Percentiles rank a stretch among this genome's conserved stretches.
Conservation (phyloP, 2,797 vertebrate species). For the Aplochiton taeniatus region DNA sequence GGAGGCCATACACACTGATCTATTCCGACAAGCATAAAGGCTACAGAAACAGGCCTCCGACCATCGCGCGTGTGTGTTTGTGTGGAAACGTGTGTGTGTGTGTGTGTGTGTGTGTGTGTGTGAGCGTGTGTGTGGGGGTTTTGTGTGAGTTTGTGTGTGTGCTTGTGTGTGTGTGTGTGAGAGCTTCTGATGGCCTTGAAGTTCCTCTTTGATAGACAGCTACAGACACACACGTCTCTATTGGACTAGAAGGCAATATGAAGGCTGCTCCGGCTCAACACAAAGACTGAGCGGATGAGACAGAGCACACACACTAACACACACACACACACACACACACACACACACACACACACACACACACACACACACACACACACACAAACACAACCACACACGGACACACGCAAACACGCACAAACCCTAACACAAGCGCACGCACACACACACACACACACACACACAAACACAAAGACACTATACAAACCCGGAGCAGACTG, state of each 20-base stretch:
- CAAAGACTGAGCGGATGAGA: conserved; percentile 27
- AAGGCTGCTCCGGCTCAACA: conserved; percentile 9
- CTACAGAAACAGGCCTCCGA: conserved; percentile 10
- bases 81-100: conserved; percentile 4
- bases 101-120: conserved; percentile 27
- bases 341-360: conserved; percentile 2
- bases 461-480: conserved; percentile 9
- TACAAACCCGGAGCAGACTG: conserved; percentile 10
- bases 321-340: not conserved
- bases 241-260: conserved; percentile 34
- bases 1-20: conserved; percentile 46
- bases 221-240: conserved; percentile 39
- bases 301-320: not conserved
- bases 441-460: not conserved
- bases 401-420: conserved; percentile 13
- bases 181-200: conserved; percentile 44
- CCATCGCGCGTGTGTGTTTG: not conserved
- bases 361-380: not conserved
- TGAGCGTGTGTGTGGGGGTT: conserved; percentile 17
- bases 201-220: conserved; percentile 48
- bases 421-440: not conserved
- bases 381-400: not conserved
- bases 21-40: conserved; percentile 38
- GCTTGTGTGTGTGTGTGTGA: conserved; percentile 16
- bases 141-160: conserved; percentile 25